phyloP scores from a whole-genome alignment of 2,797 vertebrate genomes.

The Leuciscus waleckii region DNA sequence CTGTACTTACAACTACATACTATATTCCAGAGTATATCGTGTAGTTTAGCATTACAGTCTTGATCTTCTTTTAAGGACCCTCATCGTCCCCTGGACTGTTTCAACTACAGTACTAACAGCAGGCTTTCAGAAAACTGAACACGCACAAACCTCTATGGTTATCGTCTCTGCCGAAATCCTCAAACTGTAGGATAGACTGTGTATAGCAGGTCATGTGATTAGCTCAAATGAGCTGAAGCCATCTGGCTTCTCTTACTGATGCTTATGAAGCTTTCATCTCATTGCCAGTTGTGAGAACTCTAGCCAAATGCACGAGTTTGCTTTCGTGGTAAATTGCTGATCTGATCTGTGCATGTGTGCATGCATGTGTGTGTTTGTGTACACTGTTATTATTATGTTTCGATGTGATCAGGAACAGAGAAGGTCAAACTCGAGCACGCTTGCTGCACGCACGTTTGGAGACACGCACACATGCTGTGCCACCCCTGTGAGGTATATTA shows the following conservation, averaged over 20 bases:
- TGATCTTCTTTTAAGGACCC: background rate
- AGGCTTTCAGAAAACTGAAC: background rate
- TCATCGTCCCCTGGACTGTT: background rate
- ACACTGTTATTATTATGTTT: slow-evolving; percentile 11
- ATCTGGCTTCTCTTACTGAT: slow-evolving; percentile 40
- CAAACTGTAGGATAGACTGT: background rate
- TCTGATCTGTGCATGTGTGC: slow-evolving; percentile 5
- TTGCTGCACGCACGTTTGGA: background rate
- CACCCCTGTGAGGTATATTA: slow-evolving; percentile 49
- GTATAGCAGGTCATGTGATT: slow-evolving; percentile 26
- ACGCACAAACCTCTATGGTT: background rate
- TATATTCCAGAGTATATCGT: background rate
- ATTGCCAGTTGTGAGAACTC: slow-evolving; percentile 13
- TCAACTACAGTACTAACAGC: slow-evolving; percentile 12
- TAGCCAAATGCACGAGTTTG: slow-evolving; percentile 14
- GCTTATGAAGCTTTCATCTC: slow-evolving; percentile 30
- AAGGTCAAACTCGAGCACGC: slow-evolving; percentile 43
- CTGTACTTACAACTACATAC: background rate
- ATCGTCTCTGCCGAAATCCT: background rate
- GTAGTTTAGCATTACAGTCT: slow-evolving; percentile 11
- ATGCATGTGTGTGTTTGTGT: slow-evolving; percentile 5
- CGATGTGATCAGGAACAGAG: slow-evolving; percentile 3
- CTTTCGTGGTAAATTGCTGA: slow-evolving; percentile 14
- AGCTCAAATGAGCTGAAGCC: slow-evolving; percentile 15
- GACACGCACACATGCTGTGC: slow-evolving; percentile 31